Percentiles rank a stretch among this genome's conserved stretches.
Conservation (phyloP, 2,888 invertebrate species). For the Hipparchia sbordonii region DNA sequence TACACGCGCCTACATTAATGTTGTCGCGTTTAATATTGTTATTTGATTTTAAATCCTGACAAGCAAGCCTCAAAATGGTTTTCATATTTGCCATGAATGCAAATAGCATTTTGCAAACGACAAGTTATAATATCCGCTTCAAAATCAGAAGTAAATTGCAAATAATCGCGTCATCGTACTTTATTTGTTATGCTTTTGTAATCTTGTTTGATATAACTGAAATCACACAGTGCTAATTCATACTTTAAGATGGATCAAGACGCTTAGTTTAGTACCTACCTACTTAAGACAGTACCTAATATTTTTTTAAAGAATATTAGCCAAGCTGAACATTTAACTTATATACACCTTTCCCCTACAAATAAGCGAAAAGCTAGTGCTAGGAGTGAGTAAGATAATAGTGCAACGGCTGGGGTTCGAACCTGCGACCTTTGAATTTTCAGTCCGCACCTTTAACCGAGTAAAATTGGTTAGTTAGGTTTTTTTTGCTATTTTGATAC, state of each 20-base stretch:
- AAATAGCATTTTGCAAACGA: constrained; percentile 24
- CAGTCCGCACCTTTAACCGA: too few relatives aligned
- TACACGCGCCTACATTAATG: constrained; percentile 58
- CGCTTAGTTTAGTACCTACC: too few relatives aligned
- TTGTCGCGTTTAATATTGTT: constrained; percentile 52
- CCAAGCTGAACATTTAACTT: too few relatives aligned
- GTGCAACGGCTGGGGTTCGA: too few relatives aligned
- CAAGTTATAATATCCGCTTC: constrained; percentile 13
- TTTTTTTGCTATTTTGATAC: too few relatives aligned
- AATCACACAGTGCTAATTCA: background rate
- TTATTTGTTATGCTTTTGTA: background rate
- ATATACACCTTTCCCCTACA: too few relatives aligned
- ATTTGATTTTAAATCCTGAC: constrained; percentile 55
- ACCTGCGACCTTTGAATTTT: too few relatives aligned
- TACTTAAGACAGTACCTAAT: too few relatives aligned
- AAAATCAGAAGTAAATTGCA: constrained; percentile 20
- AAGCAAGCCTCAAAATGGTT: constrained; percentile 20
- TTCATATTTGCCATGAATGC: constrained; percentile 29
- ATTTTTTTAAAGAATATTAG: too few relatives aligned
- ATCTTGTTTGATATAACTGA: background rate
- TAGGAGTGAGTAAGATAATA: too few relatives aligned
- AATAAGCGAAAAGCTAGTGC: too few relatives aligned
- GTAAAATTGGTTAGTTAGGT: too few relatives aligned
- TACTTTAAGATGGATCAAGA: background rate
- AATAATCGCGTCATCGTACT: constrained; percentile 15